A percentile compares a stretch with the other conserved stretches of the same genome.
These are phyloP conservation scores for Nephrocerus scutellatus DNA, from an alignment of 2,888 invertebrate species.

Conservation along the genomic window DNA sequence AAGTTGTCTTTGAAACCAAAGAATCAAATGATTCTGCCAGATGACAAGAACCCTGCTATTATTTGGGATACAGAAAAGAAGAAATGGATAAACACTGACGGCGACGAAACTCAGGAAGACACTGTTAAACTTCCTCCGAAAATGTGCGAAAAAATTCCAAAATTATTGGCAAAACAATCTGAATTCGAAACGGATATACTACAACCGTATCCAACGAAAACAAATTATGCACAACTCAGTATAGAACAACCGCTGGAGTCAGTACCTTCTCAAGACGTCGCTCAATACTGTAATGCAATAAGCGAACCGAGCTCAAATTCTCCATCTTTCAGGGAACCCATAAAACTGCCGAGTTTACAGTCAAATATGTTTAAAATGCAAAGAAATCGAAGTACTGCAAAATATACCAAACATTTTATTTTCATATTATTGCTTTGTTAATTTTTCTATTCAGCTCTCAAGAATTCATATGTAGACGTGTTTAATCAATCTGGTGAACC, in stretches of 20 bases:
- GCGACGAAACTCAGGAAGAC: conserved; percentile 54
- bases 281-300: not conserved
- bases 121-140: conserved; percentile 63
- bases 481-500: conserved; percentile 64
- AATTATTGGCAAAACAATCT: too few species aligned
- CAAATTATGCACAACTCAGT: too few species aligned
- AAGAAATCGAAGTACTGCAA: conserved; percentile 58
- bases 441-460: conserved; percentile 55
- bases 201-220: too few species aligned
- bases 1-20: conserved; percentile 75
- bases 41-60: conserved; percentile 89
- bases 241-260: too few species aligned
- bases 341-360: conserved; percentile 42
- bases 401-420: not conserved
- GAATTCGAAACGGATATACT: too few species aligned
- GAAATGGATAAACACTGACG: conserved; percentile 79
- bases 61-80: conserved; percentile 87
- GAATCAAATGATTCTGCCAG: conserved; percentile 93
- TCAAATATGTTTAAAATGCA: conserved; percentile 76
- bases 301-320: not conserved
- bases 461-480: conserved; percentile 84
- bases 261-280: too few species aligned
- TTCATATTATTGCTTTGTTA: conserved; percentile 4
- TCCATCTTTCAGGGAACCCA: conserved; percentile 17
- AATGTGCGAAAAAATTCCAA: conserved; percentile 57